Conservation (phyloP, 1,140 invertebrate genomes). For the Pomacea maculata region DNA sequence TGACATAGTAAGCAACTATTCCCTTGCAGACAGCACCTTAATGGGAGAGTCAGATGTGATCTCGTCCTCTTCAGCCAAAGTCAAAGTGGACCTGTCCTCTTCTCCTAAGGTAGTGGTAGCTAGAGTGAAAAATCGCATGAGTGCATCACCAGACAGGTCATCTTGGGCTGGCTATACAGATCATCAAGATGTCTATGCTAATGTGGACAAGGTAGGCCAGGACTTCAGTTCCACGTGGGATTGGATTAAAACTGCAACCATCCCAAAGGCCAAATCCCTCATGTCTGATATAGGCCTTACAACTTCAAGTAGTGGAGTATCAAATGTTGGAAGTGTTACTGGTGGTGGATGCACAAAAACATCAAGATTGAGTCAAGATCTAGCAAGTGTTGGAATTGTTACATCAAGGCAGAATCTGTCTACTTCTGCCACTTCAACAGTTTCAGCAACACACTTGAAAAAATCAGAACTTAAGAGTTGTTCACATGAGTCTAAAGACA, state of each 20-base stretch:
- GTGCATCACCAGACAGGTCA: slow-evolving; percentile 10
- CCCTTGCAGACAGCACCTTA: slow-evolving; percentile 12
- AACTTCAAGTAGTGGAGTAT: neutral
- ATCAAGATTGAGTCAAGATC: slow-evolving; percentile 14
- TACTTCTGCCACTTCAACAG: neutral
- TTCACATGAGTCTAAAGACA: too few relatives aligned
- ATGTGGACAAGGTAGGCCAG: neutral
- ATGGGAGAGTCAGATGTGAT: slow-evolving; percentile 20
- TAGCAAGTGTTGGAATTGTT: slow-evolving; percentile 20
- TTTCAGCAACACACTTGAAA: too few relatives aligned
- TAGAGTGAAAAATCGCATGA: neutral
- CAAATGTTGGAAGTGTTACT: neutral
- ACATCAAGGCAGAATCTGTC: slow-evolving; percentile 8
- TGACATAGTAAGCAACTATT: slow-evolving; percentile 71
- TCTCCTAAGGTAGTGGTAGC: slow-evolving; percentile 20
- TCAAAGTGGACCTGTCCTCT: neutral
- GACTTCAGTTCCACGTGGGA: slow-evolving; percentile 17
- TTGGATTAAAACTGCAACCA: slow-evolving; percentile 19
- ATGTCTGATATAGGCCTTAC: slow-evolving; percentile 21
- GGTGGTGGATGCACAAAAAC: slow-evolving; percentile 3
- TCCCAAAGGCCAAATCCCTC: slow-evolving; percentile 21
- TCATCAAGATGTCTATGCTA: neutral
- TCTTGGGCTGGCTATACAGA: slow-evolving; percentile 12
- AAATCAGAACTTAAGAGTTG: too few relatives aligned
- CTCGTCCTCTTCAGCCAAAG: neutral